Conservation (phyloP, 2,888 invertebrate genomes). For the Lasioglossum vierecki region DNA sequence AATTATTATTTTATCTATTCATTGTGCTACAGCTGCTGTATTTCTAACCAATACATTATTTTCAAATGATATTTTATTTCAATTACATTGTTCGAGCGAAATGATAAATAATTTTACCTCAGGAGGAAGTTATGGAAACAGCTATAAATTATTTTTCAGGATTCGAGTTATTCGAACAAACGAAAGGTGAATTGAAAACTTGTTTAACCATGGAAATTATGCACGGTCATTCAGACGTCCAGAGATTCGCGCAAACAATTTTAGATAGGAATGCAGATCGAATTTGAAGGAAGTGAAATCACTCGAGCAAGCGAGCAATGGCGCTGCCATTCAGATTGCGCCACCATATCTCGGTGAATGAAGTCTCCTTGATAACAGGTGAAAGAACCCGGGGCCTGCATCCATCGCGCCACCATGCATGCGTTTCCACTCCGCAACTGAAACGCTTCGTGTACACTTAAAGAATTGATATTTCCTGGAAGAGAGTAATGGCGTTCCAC, state of each 20-base stretch:
- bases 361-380: conserved; percentile 57
- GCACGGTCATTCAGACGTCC: not conserved
- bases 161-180: too few species aligned
- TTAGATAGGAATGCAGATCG: conserved; percentile 27
- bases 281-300: conserved; percentile 36
- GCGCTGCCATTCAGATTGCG: conserved; percentile 44
- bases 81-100: too few species aligned
- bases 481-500: conserved; percentile 61
- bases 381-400: conserved; percentile 38
- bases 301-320: conserved; percentile 34
- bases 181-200: too few species aligned
- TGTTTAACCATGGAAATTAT: not conserved
- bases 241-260: not conserved
- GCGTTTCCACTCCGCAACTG: conserved; percentile 20
- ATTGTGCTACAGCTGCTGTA: too few species aligned
- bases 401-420: conserved; percentile 11
- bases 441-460: conserved; percentile 50
- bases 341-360: conserved; percentile 55
- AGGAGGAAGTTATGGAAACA: too few species aligned
- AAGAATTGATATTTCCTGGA: conserved; percentile 63
- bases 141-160: not conserved
- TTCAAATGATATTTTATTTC: too few species aligned
- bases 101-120: too few species aligned
- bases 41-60: too few species aligned
- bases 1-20: too few species aligned